Conservation (phyloP, 2,113 vertebrate genomes). For the Sakesphorus luctuosus region DNA sequence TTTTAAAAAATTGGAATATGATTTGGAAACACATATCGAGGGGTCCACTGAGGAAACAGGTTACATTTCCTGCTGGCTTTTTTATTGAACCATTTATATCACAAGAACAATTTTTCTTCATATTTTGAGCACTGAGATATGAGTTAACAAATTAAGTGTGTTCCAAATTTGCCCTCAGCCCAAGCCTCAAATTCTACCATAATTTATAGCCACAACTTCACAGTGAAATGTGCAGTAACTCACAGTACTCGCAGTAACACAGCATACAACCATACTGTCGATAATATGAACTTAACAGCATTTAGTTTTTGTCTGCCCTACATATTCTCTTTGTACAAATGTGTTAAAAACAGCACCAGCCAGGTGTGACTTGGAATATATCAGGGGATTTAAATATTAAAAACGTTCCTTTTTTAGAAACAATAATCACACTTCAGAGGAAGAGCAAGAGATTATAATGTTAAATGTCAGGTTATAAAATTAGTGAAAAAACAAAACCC, state of each 20-base stretch:
- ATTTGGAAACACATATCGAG: constrained; percentile 55
- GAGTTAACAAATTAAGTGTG: constrained; percentile 19
- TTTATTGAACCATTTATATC: constrained; percentile 32
- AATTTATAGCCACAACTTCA: background rate
- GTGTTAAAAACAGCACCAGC: background rate
- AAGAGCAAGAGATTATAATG: background rate
- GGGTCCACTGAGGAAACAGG: constrained; percentile 8
- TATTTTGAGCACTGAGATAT: background rate
- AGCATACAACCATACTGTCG: background rate
- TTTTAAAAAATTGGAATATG: constrained; percentile 48
- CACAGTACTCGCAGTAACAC: background rate
- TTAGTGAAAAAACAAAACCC: background rate
- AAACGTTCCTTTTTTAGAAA: background rate
- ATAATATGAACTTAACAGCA: background rate
- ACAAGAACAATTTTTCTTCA: constrained; percentile 6
- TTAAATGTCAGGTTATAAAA: background rate
- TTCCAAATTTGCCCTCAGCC: background rate
- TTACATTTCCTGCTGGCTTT: background rate
- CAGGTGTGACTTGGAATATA: background rate
- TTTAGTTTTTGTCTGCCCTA: background rate
- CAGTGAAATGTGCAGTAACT: background rate
- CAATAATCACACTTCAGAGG: background rate
- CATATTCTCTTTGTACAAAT: background rate
- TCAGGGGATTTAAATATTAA: background rate
- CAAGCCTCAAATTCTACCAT: background rate